Percentiles rank a stretch among this genome's conserved stretches.
Conservation (phyloP, 35 echinoderm and acorn worm species). For the Diadema setosum region DNA sequence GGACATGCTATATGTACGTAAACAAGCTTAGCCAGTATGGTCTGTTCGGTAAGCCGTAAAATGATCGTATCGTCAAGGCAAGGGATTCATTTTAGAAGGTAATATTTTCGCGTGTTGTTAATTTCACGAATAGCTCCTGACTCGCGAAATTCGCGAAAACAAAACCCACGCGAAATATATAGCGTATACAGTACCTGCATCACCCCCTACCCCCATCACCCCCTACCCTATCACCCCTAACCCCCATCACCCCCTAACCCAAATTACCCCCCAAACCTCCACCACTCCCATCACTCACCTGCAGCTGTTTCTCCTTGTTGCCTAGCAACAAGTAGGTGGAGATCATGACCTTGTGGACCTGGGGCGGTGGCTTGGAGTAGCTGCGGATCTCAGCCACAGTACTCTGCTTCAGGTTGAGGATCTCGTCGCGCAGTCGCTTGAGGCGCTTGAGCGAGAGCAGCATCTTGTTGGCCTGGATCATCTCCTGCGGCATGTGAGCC, state of each 20-base stretch:
- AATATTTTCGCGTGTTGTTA: too few relatives aligned
- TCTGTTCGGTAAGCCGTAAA: too few relatives aligned
- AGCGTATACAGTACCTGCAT: too few relatives aligned
- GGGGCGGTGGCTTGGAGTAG: slow-evolving; percentile 79
- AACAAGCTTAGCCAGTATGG: too few relatives aligned
- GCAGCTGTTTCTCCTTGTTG: slow-evolving; percentile 77
- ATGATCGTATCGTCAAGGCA: too few relatives aligned
- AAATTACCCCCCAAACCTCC: slow-evolving; percentile 87
- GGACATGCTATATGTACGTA: too few relatives aligned
- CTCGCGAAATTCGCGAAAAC: too few relatives aligned
- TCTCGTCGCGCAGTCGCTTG: slow-evolving; percentile 85
- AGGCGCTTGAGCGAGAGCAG: slow-evolving; percentile 84
- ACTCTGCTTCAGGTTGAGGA: slow-evolving; percentile 93
- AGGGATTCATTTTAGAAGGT: too few relatives aligned
- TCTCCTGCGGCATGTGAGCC: slow-evolving; percentile 82
- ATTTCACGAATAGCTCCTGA: too few relatives aligned
- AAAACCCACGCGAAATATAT: too few relatives aligned
- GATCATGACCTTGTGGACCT: slow-evolving; percentile 93
- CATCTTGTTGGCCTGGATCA: slow-evolving; percentile 95
- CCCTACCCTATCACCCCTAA: too few relatives aligned
- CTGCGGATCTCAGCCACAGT: slow-evolving; percentile 96
- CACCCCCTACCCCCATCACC: too few relatives aligned
- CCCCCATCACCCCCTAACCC: slow-evolving; percentile 87
- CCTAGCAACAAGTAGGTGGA: slow-evolving; percentile 94
- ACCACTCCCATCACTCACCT: slow-evolving; percentile 72